Conservation (phyloP, 2,113 vertebrate species). For the Laticauda laticaudata region DNA sequence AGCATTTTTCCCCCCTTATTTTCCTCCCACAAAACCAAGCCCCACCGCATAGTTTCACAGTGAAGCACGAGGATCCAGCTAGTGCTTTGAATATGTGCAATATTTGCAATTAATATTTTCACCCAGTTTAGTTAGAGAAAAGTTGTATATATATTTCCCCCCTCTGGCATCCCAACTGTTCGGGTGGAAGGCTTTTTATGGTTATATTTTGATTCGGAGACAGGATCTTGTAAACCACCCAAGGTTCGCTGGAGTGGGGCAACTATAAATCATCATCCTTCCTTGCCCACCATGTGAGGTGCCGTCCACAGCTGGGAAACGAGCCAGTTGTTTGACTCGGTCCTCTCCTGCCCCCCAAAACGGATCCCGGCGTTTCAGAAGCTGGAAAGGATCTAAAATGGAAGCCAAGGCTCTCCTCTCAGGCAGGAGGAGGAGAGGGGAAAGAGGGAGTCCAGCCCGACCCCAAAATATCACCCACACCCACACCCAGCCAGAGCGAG, state of each 20-base stretch:
- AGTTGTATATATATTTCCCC: not conserved
- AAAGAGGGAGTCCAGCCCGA: too few species aligned
- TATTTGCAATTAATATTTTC: too few species aligned
- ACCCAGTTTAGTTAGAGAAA: not conserved
- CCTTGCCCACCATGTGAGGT: too few species aligned
- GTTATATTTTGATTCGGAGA: not conserved
- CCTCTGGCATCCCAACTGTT: not conserved
- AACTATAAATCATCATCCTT: not conserved
- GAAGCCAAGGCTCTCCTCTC: not conserved
- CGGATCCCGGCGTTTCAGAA: not conserved
- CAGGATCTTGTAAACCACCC: not conserved
- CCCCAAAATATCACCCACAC: too few species aligned
- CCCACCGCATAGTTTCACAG: too few species aligned
- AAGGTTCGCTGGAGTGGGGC: rapidly evolving
- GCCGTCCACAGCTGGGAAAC: not conserved
- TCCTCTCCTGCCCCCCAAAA: too few species aligned
- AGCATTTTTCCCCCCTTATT: too few species aligned
- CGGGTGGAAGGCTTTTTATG: not conserved
- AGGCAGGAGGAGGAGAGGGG: too few species aligned
- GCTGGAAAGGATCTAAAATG: rapidly evolving
- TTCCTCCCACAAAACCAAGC: too few species aligned
- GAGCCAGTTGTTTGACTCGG: not conserved
- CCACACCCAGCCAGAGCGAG: too few species aligned
- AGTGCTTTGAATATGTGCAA: not conserved
- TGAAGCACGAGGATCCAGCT: not conserved